Base-by-base conservation (phyloP, 2,797 vertebrate genomes). In the Hirundo rustica region DNA sequence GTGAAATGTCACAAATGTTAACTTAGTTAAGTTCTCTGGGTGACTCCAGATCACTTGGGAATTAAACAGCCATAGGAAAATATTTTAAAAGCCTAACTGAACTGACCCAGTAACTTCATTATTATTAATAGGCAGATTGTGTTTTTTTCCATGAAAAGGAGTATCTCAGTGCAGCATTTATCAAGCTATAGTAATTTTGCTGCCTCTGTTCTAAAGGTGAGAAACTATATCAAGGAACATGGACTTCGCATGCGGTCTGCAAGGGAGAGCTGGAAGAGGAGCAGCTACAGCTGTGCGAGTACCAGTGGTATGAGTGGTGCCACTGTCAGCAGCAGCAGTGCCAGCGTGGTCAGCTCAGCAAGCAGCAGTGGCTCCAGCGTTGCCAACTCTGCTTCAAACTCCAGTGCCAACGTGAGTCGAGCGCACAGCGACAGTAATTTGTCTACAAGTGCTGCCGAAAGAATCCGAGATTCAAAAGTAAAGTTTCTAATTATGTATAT, bases 401-500 rank as follows among this genome's bases (percentile, higher is more conserved):
- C 98, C 5, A 98, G 98, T 34, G 98, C 99, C 95, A 99, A 98
- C 98, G 99, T 99, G 96, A 99, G 99, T 97, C 98, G 99, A 92
- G 99, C 99, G 1, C 99, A 99, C 98, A 99, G 99, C 3, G 99
- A 99, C 42, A 99, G 99, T 32, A 99, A 99, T 97, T 97, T 99
- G 74, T 99, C 98, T 45, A 97, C 99, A 40, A 99, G 98, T 36
- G 99, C 99, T 51, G 99, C 99, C 7, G 99, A 99, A 92, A 98
- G 99, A 82, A 99, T 99, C 97, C 98, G 99, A 90, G 99, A 99
- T 98, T 99, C 99, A 58, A 99, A 99, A 98, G 99, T 99, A 98
- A 97, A 68, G 85, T 60, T 94, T 92, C 85, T 89, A 42, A 67
- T 95, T 70, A 25, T 36, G 23, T 48, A 21, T 36, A 16, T 14